Evolutionary conservation across 1,140 invertebrate genomes (phyloP).

Genomic region (Cyclargus thomasi): DNA sequence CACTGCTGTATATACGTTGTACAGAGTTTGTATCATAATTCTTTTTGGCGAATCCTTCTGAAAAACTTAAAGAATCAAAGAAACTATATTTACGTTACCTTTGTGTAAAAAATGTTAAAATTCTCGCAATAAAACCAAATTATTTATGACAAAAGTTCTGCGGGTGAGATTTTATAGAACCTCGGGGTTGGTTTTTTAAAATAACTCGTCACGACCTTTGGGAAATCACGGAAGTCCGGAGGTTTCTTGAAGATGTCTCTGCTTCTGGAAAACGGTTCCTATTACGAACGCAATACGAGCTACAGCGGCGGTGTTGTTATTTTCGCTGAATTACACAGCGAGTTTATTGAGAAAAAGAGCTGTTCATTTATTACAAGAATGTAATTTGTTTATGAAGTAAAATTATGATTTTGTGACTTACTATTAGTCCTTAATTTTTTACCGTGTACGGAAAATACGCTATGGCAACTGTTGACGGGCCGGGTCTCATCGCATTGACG

Average conservation of each 20-base stretch:
- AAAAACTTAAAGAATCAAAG: background rate
- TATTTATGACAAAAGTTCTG: slow-evolving; percentile 27
- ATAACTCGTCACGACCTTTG: slow-evolving; percentile 53
- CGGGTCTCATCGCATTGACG: no score
- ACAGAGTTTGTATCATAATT: no score
- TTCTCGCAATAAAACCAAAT: slow-evolving; percentile 18
- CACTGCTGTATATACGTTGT: no score
- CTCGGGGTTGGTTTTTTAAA: slow-evolving; percentile 54
- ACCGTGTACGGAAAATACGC: no score
- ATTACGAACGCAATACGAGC: slow-evolving; percentile 31
- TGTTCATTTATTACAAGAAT: slow-evolving; percentile 9
- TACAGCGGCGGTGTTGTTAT: slow-evolving; percentile 20
- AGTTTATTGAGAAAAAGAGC: slow-evolving; percentile 14
- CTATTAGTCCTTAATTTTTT: background rate
- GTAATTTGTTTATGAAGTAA: slow-evolving; percentile 1
- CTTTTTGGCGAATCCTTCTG: no score
- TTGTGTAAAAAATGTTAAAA: background rate
- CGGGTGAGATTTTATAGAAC: slow-evolving; percentile 34
- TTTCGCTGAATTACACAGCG: slow-evolving; percentile 17
- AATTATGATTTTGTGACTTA: background rate
- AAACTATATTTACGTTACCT: background rate
- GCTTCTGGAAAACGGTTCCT: slow-evolving; percentile 33
- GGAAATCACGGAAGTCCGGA: slow-evolving; percentile 54
- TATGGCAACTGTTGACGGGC: no score
- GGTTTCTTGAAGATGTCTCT: slow-evolving; percentile 28